phyloP scores from a whole-genome alignment of 1,140 invertebrate species.

The Drosophila parabipectinata region DNA sequence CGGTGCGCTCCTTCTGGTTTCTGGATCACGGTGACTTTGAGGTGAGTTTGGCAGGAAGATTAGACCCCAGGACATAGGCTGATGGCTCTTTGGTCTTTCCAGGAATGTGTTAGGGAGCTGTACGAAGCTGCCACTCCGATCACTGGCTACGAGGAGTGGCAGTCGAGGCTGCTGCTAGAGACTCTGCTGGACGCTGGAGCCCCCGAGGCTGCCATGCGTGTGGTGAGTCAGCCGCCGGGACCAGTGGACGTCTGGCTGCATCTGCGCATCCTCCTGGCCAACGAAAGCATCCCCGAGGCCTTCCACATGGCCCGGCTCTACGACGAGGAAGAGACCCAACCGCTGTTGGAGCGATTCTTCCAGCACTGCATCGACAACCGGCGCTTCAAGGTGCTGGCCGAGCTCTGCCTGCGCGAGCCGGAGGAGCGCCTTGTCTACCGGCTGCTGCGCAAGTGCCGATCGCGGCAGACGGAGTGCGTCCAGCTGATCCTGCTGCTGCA shows the following conservation, averaged over 20 bases:
- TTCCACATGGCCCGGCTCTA: constrained; percentile 65
- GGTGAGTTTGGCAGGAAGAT: constrained; percentile 79
- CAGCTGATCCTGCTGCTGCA: constrained; percentile 75
- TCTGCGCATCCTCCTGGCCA: constrained; percentile 64
- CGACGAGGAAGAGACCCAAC: constrained; percentile 36
- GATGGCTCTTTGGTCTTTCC: background rate
- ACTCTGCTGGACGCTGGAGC: constrained; percentile 45
- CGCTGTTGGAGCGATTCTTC: constrained; percentile 73
- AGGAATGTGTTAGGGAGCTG: constrained; percentile 86
- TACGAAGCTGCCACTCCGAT: constrained; percentile 73
- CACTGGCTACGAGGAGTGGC: constrained; percentile 84
- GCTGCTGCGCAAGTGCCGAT: constrained; percentile 46
- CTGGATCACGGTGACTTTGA: constrained; percentile 91
- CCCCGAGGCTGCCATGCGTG: constrained; percentile 47
- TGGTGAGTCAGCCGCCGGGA: constrained; percentile 39
- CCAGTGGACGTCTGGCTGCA: constrained; percentile 37
- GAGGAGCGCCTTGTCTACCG: constrained; percentile 65
- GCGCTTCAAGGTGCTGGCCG: constrained; percentile 60
- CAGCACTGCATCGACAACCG: constrained; percentile 41
- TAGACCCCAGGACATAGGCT: background rate
- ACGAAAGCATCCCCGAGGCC: constrained; percentile 66
- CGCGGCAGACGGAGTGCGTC: constrained; percentile 51
- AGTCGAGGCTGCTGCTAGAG: constrained; percentile 73
- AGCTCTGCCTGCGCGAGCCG: constrained; percentile 55
- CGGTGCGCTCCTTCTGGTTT: constrained; percentile 93